These are phyloP conservation scores for Chlorops oryzae DNA, from an alignment of 1,140 invertebrate species.

Conservation along the genomic window DNA sequence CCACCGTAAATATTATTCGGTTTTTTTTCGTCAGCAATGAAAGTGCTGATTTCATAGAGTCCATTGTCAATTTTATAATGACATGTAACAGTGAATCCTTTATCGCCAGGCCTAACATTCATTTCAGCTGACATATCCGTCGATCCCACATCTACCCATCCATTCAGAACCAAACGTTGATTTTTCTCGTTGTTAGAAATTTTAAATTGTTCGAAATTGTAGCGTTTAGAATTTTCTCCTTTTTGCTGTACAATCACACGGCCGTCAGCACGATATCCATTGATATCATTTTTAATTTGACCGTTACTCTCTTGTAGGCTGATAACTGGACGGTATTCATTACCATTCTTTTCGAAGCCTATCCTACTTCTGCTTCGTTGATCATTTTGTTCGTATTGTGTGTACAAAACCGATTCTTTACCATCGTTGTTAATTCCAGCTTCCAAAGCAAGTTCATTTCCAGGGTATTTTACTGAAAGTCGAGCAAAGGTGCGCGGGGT, in stretches of 20 bases:
- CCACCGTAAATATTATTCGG: conserved; percentile 31
- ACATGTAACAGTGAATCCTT: conserved; percentile 26
- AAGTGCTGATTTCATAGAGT: conserved; percentile 26
- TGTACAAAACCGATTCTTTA: conserved; percentile 35
- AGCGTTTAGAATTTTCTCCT: conserved; percentile 50
- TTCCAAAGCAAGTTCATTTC: conserved; percentile 30
- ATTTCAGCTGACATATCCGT: conserved; percentile 21
- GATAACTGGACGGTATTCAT: conserved; percentile 62
- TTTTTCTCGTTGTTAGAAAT: conserved; percentile 47
- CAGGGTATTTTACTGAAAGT: conserved; percentile 26
- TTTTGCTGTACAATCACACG: conserved; percentile 51
- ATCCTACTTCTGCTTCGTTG: conserved; percentile 56
- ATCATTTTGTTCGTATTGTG: conserved; percentile 55
- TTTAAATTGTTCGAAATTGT: conserved; percentile 55
- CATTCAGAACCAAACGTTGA: conserved; percentile 50
- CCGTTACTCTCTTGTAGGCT: conserved; percentile 57
- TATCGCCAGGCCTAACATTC: conserved; percentile 20
- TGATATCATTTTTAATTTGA: conserved; percentile 46
- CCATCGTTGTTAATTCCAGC: conserved; percentile 32
- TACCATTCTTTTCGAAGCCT: conserved; percentile 57
- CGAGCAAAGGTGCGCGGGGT: conserved; percentile 26
- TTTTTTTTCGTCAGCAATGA: conserved; percentile 28
- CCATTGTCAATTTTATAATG: conserved; percentile 28
- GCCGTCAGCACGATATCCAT: conserved; percentile 53
- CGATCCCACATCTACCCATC: conserved; percentile 39